Conservation (phyloP, 2,113 vertebrate species). For the Spermophilus dauricus region DNA sequence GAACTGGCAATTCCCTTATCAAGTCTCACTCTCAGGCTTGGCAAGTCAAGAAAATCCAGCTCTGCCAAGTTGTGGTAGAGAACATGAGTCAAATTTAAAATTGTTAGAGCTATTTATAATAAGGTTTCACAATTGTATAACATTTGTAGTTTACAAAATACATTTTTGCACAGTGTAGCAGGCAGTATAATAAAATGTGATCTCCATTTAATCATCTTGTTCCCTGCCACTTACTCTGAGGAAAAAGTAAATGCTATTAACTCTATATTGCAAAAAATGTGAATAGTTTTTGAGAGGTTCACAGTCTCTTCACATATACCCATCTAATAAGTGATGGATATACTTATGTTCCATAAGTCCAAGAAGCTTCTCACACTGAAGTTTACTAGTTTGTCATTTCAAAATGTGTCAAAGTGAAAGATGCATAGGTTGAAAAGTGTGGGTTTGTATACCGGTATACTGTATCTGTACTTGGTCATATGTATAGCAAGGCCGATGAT, state of each 20-base stretch:
- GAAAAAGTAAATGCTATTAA: background rate
- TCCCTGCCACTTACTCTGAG: background rate
- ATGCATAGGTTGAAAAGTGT: background rate
- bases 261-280: background rate
- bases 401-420: background rate
- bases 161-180: background rate
- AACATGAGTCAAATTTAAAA: slow-evolving; percentile 82
- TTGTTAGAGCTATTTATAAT: slow-evolving; percentile 79
- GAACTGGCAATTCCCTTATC: slow-evolving; percentile 71
- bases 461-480: background rate
- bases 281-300: background rate
- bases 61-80: slow-evolving; percentile 55
- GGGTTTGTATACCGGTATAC: background rate
- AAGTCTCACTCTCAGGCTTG: slow-evolving; percentile 54
- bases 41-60: slow-evolving; percentile 41
- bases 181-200: background rate
- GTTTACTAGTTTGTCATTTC: slow-evolving; percentile 27
- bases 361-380: background rate
- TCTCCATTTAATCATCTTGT: background rate
- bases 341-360: background rate
- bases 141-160: slow-evolving; percentile 17
- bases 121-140: slow-evolving; percentile 51
- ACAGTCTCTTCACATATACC: background rate
- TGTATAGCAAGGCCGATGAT: background rate
- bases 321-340: background rate